These are phyloP conservation scores for Drosophila virilis DNA, from an alignment of 1,140 invertebrate genomes.

Conservation along the genomic window DNA sequence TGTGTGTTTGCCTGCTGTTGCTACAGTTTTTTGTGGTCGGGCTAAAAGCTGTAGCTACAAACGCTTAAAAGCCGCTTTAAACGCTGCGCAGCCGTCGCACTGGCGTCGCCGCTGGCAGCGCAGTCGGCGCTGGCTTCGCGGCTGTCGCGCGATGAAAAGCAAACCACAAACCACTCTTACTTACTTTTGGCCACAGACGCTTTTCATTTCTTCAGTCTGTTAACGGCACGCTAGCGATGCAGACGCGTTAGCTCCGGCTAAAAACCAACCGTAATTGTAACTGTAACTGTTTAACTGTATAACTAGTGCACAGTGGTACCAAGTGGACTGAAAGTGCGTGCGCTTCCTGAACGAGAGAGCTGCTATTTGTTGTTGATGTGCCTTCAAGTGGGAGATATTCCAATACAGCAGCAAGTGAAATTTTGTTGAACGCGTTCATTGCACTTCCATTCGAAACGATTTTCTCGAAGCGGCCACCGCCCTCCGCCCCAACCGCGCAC, in stretches of 20 bases:
- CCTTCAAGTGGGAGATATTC: constrained; percentile 16
- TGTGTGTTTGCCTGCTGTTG: constrained; percentile 15
- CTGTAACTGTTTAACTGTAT: constrained; percentile 23
- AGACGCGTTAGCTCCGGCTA: constrained; percentile 75
- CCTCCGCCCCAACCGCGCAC: background rate
- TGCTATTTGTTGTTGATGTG: constrained; percentile 10
- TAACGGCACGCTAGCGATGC: constrained; percentile 83
- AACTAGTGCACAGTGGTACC: constrained; percentile 64
- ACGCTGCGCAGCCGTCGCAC: constrained; percentile 3
- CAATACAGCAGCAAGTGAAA: constrained; percentile 38
- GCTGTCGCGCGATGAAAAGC: constrained; percentile 51
- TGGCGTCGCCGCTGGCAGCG: background rate
- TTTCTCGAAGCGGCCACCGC: constrained; percentile 29
- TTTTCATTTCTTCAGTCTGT: constrained; percentile 84
- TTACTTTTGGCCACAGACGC: constrained; percentile 77
- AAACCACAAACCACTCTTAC: constrained; percentile 75
- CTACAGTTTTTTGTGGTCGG: constrained; percentile 46
- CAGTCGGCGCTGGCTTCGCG: constrained; percentile 4
- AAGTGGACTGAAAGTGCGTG: constrained; percentile 44
- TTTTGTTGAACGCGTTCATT: constrained; percentile 41
- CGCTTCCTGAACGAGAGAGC: constrained; percentile 20
- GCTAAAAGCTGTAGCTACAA: constrained; percentile 47
- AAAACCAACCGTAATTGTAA: constrained; percentile 24
- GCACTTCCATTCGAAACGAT: constrained; percentile 27
- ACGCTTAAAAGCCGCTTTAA: constrained; percentile 54